These are phyloP conservation scores for Oophaga sylvatica DNA, from an alignment of 2,797 vertebrate species.

Conservation along the genomic window DNA sequence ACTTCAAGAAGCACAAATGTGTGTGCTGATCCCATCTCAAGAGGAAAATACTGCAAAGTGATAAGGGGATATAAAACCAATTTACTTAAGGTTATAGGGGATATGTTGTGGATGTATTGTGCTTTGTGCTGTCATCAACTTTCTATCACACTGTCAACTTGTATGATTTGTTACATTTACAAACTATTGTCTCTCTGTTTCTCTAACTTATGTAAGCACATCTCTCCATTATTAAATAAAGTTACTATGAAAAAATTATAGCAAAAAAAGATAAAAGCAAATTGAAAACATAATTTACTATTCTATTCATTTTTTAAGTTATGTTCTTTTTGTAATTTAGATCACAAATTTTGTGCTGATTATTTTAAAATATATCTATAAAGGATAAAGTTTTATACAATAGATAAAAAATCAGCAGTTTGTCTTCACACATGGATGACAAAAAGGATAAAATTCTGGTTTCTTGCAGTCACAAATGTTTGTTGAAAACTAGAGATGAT, in stretches of 20 bases:
- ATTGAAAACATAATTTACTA: neutral
- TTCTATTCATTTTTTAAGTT: neutral
- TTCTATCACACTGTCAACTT: conserved; percentile 35
- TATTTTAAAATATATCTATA: too few species aligned
- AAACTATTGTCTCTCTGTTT: conserved; percentile 9
- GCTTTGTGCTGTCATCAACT: conserved; percentile 49
- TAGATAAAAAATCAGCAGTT: too few species aligned
- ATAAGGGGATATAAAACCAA: conserved; percentile 55
- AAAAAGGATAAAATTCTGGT: too few species aligned
- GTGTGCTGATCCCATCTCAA: conserved; percentile 42
- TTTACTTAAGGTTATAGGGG: conserved; percentile 46
- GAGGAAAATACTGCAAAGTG: conserved; percentile 38
- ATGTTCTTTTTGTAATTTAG: too few species aligned
- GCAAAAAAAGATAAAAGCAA: neutral
- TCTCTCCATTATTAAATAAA: neutral
- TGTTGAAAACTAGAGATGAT: too few species aligned
- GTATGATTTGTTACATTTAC: conserved; percentile 38
- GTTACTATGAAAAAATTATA: neutral
- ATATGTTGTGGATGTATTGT: conserved; percentile 37
- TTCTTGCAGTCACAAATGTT: too few species aligned
- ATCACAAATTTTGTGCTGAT: too few species aligned
- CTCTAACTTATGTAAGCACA: neutral
- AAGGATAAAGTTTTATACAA: too few species aligned
- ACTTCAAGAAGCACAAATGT: conserved; percentile 31
- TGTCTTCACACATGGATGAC: too few species aligned